Evolutionary conservation across 2,888 invertebrate species (phyloP).

Genomic region (Drosophila algonquin): DNA sequence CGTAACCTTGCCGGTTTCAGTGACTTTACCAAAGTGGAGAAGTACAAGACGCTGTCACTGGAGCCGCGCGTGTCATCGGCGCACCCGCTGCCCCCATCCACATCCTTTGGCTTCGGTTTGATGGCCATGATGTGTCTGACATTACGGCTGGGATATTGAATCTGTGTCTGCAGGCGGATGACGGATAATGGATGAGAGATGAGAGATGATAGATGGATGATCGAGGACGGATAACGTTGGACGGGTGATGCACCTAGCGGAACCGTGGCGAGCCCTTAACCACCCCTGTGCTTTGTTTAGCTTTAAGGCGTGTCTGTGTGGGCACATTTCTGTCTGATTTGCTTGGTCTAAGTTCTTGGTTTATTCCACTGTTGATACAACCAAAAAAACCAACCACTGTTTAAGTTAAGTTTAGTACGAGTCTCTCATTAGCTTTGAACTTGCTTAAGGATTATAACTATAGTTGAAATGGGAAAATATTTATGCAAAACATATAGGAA

Average conservation of each 20-base stretch:
- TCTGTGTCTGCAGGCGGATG: constrained; percentile 36
- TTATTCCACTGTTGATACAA: constrained; percentile 28
- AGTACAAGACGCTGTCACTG: constrained; percentile 81
- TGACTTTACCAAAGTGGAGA: constrained; percentile 82
- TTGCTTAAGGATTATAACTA: constrained; percentile 12
- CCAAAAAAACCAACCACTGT: constrained; percentile 12
- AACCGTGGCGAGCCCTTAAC: constrained; percentile 14
- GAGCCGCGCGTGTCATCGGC: constrained; percentile 74
- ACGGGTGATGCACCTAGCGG: constrained; percentile 10
- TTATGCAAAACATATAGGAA: constrained; percentile 27
- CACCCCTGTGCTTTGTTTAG: constrained; percentile 67
- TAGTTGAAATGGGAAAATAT: neutral
- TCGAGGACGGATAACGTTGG: constrained; percentile 8
- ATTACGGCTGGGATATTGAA: constrained; percentile 38
- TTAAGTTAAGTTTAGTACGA: constrained; percentile 28
- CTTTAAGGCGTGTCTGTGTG: constrained; percentile 58
- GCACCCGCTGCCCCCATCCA: constrained; percentile 17
- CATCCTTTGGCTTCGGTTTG: neutral
- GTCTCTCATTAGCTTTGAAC: constrained; percentile 33
- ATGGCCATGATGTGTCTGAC: constrained; percentile 4
- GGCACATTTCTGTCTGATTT: constrained; percentile 54
- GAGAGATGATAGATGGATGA: constrained; percentile 5
- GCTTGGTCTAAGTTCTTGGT: constrained; percentile 53
- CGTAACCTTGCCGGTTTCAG: constrained; percentile 86
- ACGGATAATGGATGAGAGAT: constrained; percentile 10